Evolutionary conservation across 1,140 invertebrate species (phyloP).

Genomic region (Cryptotermes secundus): DNA sequence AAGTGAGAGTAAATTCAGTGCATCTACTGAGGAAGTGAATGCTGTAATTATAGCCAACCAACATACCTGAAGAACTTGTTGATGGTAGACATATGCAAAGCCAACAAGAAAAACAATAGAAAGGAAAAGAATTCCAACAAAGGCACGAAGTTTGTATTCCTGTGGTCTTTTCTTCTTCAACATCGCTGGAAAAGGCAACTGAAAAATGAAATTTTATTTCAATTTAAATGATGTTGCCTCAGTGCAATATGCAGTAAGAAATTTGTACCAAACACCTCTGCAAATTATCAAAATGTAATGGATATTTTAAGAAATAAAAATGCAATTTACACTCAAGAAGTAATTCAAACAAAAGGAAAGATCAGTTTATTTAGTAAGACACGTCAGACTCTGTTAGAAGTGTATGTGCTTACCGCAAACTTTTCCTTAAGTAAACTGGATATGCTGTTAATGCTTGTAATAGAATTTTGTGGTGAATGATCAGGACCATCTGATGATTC

Average conservation of each 20-base stretch:
- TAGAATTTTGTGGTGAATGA: slow-evolving; percentile 56
- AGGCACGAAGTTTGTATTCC: slow-evolving; percentile 68
- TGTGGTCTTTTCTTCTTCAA: slow-evolving; percentile 59
- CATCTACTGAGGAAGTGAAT: too few species aligned
- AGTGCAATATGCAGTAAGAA: too few species aligned
- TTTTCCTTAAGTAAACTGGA: slow-evolving; percentile 79
- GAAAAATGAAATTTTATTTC: slow-evolving; percentile 38
- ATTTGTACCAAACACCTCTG: too few species aligned
- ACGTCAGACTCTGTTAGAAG: too few species aligned
- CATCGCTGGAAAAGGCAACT: slow-evolving; percentile 55
- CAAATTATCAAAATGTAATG: too few species aligned
- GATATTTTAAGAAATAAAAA: too few species aligned
- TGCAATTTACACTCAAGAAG: too few species aligned
- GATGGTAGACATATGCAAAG: slow-evolving; percentile 80
- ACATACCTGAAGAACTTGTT: slow-evolving; percentile 64
- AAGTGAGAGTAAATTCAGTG: too few species aligned
- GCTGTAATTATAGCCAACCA: too few species aligned
- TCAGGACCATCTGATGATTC: slow-evolving; percentile 21
- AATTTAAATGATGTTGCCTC: background rate
- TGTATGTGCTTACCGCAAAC: slow-evolving; percentile 59
- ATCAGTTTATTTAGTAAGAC: too few species aligned
- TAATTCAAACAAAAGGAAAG: too few species aligned
- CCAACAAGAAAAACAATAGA: slow-evolving; percentile 76
- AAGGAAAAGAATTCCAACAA: slow-evolving; percentile 77
- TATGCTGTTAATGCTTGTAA: slow-evolving; percentile 79